Percentiles rank a stretch among this genome's conserved stretches.
These are phyloP conservation scores for Zhengitettix transpicula DNA, from an alignment of 2,888 invertebrate genomes.

Conservation along the genomic window DNA sequence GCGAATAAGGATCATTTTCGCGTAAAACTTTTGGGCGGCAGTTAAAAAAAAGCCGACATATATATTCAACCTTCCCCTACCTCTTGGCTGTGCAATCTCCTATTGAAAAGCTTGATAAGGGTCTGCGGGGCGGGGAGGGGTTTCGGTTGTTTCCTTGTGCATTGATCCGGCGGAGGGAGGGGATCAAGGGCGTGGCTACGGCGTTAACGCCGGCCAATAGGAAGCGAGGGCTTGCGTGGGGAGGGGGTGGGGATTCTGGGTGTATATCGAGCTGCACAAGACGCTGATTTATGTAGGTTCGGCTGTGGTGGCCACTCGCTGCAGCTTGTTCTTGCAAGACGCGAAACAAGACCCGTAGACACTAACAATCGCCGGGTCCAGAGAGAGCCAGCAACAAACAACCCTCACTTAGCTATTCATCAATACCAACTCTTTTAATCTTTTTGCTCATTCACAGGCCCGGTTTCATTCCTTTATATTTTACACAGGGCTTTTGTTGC, in stretches of 20 bases:
- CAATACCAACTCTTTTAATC: too few species aligned
- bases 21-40: neutral
- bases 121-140: neutral
- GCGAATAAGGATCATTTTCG: conserved; percentile 10
- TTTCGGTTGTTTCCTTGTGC: neutral
- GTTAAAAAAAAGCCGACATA: neutral
- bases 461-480: too few species aligned
- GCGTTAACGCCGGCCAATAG: neutral
- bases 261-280: neutral
- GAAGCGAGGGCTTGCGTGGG: neutral
- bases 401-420: too few species aligned
- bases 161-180: neutral
- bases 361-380: too few species aligned
- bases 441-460: too few species aligned
- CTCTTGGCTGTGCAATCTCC: neutral
- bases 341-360: too few species aligned
- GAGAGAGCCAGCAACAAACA: too few species aligned
- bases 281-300: neutral
- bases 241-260: neutral
- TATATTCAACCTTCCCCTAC: neutral
- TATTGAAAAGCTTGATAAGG: conserved; percentile 4
- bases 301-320: neutral
- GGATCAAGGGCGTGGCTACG: neutral
- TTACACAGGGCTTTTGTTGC: too few species aligned
- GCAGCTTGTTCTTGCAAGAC: neutral